A percentile compares a stretch with the other conserved stretches of the same genome.
These are phyloP conservation scores for Achatina immaculata DNA, from an alignment of 1,140 invertebrate species.

Conservation along the genomic window DNA sequence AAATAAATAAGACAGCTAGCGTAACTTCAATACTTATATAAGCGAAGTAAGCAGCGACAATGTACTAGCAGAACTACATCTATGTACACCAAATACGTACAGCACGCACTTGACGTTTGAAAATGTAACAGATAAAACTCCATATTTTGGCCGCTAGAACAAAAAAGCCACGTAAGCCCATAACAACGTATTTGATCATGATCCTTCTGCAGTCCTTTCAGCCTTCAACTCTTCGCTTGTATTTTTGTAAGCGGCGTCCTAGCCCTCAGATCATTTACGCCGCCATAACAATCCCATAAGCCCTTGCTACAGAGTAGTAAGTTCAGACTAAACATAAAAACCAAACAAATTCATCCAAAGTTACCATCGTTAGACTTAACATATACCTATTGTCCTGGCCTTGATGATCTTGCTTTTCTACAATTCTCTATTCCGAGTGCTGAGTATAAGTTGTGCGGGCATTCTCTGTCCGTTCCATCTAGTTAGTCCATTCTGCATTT, in stretches of 20 bases:
- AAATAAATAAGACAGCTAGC: too few relatives aligned
- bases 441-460: too few relatives aligned
- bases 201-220: conserved; percentile 26
- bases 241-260: conserved; percentile 16
- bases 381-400: too few relatives aligned
- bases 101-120: conserved; percentile 94
- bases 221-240: background rate
- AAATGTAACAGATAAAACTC: conserved; percentile 96
- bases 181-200: conserved; percentile 97
- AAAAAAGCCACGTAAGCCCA: conserved; percentile 95
- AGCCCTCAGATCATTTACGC: conserved; percentile 45
- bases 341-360: conserved; percentile 51
- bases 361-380: too few relatives aligned
- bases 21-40: too few relatives aligned
- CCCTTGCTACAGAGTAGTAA: background rate
- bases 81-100: conserved; percentile 84
- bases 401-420: too few relatives aligned
- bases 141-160: conserved; percentile 95
- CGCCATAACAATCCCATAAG: conserved; percentile 65
- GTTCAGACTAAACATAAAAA: background rate
- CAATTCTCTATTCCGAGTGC: too few relatives aligned
- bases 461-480: too few relatives aligned
- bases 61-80: too few relatives aligned
- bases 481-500: too few relatives aligned
- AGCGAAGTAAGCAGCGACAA: too few relatives aligned